Percentiles rank a stretch among this genome's conserved stretches.
Conservation (phyloP, 2,797 vertebrate genomes). For the Molossus alvarezi region DNA sequence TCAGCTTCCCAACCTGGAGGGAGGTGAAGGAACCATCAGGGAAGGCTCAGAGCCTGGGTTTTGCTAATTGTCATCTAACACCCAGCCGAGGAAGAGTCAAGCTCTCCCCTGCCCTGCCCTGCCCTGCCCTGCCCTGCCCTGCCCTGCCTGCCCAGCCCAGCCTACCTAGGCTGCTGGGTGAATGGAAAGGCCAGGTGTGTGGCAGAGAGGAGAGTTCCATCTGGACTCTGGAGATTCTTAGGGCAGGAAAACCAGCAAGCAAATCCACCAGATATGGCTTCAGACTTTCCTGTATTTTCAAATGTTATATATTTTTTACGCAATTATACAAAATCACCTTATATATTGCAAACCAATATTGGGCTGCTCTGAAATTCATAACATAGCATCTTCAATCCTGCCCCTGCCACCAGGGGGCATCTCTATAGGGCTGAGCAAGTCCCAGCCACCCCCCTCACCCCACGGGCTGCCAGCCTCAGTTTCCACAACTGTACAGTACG, state of each 20-base stretch:
- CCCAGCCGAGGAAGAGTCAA: neutral
- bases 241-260: neutral
- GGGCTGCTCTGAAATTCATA: constrained; percentile 6
- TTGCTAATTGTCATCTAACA: neutral
- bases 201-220: neutral
- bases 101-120: neutral
- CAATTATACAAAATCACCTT: neutral
- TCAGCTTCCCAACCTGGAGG: neutral
- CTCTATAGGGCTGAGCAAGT: neutral
- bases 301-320: neutral
- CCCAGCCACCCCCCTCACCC: too few relatives aligned
- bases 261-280: neutral
- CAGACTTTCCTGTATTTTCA: neutral
- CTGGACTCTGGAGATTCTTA: neutral
- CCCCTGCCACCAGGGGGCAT: neutral
- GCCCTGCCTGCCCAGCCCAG: neutral
- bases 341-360: neutral
- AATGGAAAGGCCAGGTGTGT: neutral
- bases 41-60: neutral
- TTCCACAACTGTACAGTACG: neutral
- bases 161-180: neutral
- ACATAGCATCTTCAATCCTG: neutral
- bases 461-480: neutral
- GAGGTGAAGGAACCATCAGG: constrained; percentile 51
- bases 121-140: neutral